phyloP scores from a whole-genome alignment of 2,113 vertebrate species.

The Mirounga angustirostris region DNA sequence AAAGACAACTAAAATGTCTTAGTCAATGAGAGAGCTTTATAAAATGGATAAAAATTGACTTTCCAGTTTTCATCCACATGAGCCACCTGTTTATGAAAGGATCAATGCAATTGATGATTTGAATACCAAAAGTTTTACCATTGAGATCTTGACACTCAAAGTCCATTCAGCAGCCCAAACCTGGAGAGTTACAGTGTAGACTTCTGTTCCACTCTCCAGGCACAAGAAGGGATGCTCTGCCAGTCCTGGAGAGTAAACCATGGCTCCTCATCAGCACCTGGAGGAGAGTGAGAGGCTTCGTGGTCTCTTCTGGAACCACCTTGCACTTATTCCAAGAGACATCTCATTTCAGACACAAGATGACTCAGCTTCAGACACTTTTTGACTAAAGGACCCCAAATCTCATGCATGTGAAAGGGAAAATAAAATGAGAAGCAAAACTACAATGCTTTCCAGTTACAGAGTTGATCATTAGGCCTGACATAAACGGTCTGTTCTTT shows the following conservation, averaged over 20 bases:
- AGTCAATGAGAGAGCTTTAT: background rate
- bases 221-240: background rate
- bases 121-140: background rate
- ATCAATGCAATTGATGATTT: background rate
- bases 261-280: accelerated
- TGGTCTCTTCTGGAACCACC: background rate
- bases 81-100: background rate
- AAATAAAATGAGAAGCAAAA: background rate
- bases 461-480: background rate
- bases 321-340: background rate
- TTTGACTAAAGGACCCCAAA: background rate
- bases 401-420: background rate
- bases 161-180: background rate
- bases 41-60: background rate
- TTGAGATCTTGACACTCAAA: background rate
- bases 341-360: background rate
- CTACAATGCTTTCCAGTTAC: background rate
- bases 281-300: background rate
- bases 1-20: background rate
- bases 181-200: background rate
- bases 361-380: background rate
- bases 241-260: accelerated
- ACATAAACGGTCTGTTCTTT: background rate
- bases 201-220: background rate
- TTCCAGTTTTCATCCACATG: background rate